These are phyloP conservation scores for Zaprionus africanus DNA, from an alignment of 1,140 invertebrate species.

Conservation along the genomic window DNA sequence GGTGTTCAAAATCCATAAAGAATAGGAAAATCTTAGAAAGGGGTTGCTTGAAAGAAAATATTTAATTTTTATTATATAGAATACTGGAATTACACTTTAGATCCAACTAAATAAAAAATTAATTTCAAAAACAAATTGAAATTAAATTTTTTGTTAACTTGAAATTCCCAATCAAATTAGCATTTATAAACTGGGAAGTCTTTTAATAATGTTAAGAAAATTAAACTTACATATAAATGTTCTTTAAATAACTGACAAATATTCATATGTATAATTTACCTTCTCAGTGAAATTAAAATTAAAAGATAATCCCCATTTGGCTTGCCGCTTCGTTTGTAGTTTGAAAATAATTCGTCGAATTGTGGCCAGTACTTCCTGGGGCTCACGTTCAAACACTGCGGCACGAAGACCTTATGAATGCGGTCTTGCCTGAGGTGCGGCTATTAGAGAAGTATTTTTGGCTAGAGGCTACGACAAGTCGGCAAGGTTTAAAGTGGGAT, in stretches of 20 bases:
- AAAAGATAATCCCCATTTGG: slow-evolving; percentile 31
- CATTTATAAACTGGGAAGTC: no score
- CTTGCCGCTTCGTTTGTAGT: slow-evolving; percentile 26
- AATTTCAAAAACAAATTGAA: no score
- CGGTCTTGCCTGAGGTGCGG: slow-evolving; percentile 41
- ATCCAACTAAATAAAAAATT: no score
- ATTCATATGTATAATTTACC: neutral
- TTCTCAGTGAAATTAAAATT: neutral
- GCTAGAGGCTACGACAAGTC: slow-evolving; percentile 8
- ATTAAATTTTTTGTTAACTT: no score
- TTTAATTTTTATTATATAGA: no score
- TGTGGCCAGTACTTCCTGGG: slow-evolving; percentile 17
- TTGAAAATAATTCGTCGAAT: slow-evolving; percentile 20
- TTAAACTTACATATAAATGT: no score
- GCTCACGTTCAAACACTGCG: slow-evolving; percentile 26
- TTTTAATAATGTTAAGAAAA: no score
- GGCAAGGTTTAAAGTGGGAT: slow-evolving; percentile 42
- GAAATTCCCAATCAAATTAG: no score
- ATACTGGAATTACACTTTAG: no score
- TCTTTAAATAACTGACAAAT: neutral
- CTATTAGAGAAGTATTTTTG: slow-evolving; percentile 61
- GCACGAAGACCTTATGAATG: slow-evolving; percentile 9
- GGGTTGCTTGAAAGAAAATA: no score
- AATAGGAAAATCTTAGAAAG: no score
- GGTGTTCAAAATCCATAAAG: no score